A percentile compares a stretch with the other conserved stretches of the same genome.
These are phyloP conservation scores for Xyliphius kryptos DNA, from an alignment of 2,113 vertebrate species.

Conservation along the genomic window DNA sequence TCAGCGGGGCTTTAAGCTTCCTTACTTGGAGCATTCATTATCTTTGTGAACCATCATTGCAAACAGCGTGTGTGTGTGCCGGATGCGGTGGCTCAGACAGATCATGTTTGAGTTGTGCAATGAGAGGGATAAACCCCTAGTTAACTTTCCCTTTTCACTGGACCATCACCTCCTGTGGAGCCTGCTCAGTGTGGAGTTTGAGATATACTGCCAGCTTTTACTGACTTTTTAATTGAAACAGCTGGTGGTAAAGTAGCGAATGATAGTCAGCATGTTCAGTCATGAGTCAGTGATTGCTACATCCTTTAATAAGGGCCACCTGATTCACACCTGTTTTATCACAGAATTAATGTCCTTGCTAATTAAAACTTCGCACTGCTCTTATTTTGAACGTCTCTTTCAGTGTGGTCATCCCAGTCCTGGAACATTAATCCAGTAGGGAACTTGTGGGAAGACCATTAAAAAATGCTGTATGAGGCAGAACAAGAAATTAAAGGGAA, in stretches of 20 bases:
- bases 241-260: slow-evolving; percentile 49
- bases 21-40: slow-evolving; percentile 7
- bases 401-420: too few relatives aligned
- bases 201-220: slow-evolving; percentile 64
- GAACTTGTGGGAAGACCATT: too few relatives aligned
- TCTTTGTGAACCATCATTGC: slow-evolving; percentile 7
- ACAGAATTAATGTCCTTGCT: too few relatives aligned
- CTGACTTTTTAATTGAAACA: slow-evolving; percentile 54
- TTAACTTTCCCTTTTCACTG: slow-evolving; percentile 64
- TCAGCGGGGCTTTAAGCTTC: slow-evolving; percentile 9
- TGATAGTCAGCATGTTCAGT: neutral
- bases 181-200: slow-evolving; percentile 53
- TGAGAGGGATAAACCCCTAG: slow-evolving; percentile 58
- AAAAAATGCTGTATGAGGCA: too few relatives aligned
- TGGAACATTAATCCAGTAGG: too few relatives aligned
- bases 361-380: too few relatives aligned
- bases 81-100: slow-evolving; percentile 3
- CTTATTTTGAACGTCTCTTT: too few relatives aligned
- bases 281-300: neutral
- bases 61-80: slow-evolving; percentile 6
- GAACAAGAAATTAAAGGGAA: too few relatives aligned
- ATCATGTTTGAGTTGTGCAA: slow-evolving; percentile 13
- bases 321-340: too few relatives aligned
- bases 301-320: too few relatives aligned
- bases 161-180: slow-evolving; percentile 51